Evolutionary conservation across 2,888 invertebrate genomes (phyloP), one percentile per base, ranked within the genome.

Genomic region (Drosophila villosipedis): DNA sequence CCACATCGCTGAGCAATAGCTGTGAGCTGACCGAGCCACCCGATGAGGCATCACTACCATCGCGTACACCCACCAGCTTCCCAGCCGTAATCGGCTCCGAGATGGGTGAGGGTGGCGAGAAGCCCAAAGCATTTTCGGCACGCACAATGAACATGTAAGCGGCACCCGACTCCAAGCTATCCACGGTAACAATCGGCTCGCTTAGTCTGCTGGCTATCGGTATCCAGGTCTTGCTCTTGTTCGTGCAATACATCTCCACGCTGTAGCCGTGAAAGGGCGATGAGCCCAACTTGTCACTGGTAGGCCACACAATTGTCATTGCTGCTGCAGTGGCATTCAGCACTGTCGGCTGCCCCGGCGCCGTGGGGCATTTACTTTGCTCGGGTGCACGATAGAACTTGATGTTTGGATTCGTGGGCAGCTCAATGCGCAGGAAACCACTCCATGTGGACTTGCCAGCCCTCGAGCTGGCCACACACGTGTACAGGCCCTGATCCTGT

Each of bases 371-470:
- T 85, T 97, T 96, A 35, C 96, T 95, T 41, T 96, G 94, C 91
- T 98, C 97, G 0, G 97, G 97, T n/a, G 96, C 96, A 84, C 96
- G 95, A 93, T 96, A 96, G 93, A 97, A 96, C 91, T 96, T 96
- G 69, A 96, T 96, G 90, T 96, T 96, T 0, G 96, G 96, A 94
- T 96, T 96, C 74, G 95, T 96, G 7, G 96, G 96, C 84, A 95
- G 95, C 90, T 97, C 97, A 3, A 97, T 96, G 58, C 95, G 93
- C 59, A 97, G 94, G 69, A 95, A 95, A 0, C 98, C 97, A 82
- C 96, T 96, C 97, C 98, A 98, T 0, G 97, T 96, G 64, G 98
- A 97, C 94, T 98, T 97, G 19, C 98, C 98, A 75, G 96, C 97
- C 68, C 96, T 95, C 19, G 97, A 97, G 33, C 97, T 97, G 22